Evolutionary conservation across 2,888 invertebrate species (phyloP).

Genomic region (Drosophila mulleri): DNA sequence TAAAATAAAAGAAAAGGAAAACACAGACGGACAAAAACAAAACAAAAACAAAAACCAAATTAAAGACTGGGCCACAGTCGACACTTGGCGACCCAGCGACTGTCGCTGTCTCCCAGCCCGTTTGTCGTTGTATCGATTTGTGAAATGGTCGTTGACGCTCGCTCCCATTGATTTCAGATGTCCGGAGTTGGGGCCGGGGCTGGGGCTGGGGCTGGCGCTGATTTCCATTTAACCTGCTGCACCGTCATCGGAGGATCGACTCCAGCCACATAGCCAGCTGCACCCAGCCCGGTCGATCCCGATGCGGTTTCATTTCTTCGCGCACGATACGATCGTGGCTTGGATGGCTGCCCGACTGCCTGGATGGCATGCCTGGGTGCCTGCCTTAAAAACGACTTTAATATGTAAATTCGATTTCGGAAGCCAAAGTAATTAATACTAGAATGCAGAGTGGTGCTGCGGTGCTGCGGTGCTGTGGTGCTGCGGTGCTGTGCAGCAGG

Average conservation of each 20-base stretch:
- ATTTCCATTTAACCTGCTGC: slow-evolving; percentile 81
- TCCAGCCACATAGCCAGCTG: slow-evolving; percentile 38
- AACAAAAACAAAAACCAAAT: slow-evolving; percentile 41
- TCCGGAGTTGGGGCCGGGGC: slow-evolving; percentile 32
- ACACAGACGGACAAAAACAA: slow-evolving; percentile 37
- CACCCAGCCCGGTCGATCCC: slow-evolving; percentile 50
- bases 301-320: slow-evolving; percentile 64
- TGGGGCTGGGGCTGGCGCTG: slow-evolving; percentile 59
- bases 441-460: slow-evolving; percentile 68
- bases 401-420: slow-evolving; percentile 85
- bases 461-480: slow-evolving; percentile 29
- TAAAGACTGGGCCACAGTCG: slow-evolving; percentile 56
- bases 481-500: slow-evolving; percentile 30
- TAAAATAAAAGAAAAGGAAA: slow-evolving; percentile 66
- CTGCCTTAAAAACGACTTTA: slow-evolving; percentile 81
- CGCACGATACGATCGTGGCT: slow-evolving; percentile 73
- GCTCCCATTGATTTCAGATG: slow-evolving; percentile 77
- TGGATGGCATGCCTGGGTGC: slow-evolving; percentile 40
- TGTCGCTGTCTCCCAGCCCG: slow-evolving; percentile 20
- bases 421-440: slow-evolving; percentile 85
- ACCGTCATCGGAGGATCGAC: slow-evolving; percentile 64
- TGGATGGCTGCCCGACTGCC: slow-evolving; percentile 25
- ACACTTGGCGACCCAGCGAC: slow-evolving; percentile 65
- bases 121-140: slow-evolving; percentile 81
- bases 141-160: slow-evolving; percentile 78